These are phyloP conservation scores for Leptatherina wallacei DNA, from an alignment of 2,797 vertebrate genomes.

Conservation along the genomic window DNA sequence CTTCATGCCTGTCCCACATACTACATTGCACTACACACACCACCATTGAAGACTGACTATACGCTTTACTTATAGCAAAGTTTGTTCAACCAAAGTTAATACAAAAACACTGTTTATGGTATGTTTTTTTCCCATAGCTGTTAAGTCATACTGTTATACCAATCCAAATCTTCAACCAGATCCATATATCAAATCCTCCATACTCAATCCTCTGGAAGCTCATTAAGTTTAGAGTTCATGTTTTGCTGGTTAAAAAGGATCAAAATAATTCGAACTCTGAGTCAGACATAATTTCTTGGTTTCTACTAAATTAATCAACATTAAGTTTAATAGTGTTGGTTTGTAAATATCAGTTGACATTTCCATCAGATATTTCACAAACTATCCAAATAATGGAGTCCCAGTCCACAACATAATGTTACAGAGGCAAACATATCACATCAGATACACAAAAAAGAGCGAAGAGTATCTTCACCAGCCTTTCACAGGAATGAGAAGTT, in stretches of 20 bases:
- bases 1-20: neutral
- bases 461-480: neutral
- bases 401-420: neutral
- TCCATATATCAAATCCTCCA: neutral
- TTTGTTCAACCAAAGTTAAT: neutral
- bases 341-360: neutral
- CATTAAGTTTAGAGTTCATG: neutral
- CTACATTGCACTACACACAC: neutral
- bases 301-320: neutral
- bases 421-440: neutral
- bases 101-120: no score
- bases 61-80: neutral
- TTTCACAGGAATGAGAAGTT: slow-evolving; percentile 13
- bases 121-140: no score
- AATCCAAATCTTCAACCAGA: neutral
- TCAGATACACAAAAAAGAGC: slow-evolving; percentile 9
- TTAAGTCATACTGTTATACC: neutral
- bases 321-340: neutral
- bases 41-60: neutral
- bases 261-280: neutral
- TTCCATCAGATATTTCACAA: neutral
- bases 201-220: neutral
- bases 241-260: neutral
- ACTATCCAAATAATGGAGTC: neutral
- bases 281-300: neutral